Percentiles rank a stretch among this genome's conserved stretches.
These are phyloP conservation scores for Euzetes globulus DNA, from an alignment of 2,888 invertebrate genomes.

Conservation along the genomic window DNA sequence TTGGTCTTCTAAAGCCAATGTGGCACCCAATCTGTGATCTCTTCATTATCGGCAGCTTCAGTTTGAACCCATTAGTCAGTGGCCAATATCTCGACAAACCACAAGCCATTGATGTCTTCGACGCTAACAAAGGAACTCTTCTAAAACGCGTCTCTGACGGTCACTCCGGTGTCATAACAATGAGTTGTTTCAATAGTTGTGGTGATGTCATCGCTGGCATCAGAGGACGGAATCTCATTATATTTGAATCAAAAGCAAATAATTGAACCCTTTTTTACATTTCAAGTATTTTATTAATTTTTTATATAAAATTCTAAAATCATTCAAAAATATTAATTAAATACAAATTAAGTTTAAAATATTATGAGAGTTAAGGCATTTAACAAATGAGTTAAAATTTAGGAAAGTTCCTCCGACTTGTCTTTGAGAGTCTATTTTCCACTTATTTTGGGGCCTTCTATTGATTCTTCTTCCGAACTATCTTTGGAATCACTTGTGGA, in stretches of 20 bases:
- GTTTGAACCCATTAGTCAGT: neutral
- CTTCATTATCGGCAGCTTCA: conserved; percentile 5
- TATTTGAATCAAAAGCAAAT: neutral
- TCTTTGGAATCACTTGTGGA: too few relatives aligned
- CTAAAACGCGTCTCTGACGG: neutral
- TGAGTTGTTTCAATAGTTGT: neutral
- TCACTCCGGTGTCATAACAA: neutral
- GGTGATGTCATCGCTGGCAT: conserved; percentile 16
- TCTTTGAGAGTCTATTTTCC: too few relatives aligned
- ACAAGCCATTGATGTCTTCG: conserved; percentile 4
- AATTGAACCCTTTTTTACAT: neutral
- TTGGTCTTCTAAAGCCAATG: neutral
- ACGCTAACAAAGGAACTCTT: neutral
- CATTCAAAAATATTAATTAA: too few relatives aligned
- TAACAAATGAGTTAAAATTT: too few relatives aligned
- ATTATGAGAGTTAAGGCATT: too few relatives aligned
- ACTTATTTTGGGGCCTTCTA: too few relatives aligned
- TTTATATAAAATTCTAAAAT: too few relatives aligned
- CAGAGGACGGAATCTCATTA: conserved; percentile 24
- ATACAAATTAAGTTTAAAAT: too few relatives aligned
- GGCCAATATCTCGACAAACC: neutral
- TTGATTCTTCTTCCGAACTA: too few relatives aligned
- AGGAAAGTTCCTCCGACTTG: too few relatives aligned
- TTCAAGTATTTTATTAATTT: too few relatives aligned
- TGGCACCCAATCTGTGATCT: conserved; percentile 20